Evolutionary conservation across 92 coral and sea anemone genomes (phyloP).

Genomic region (Zoanthus sansibaricus): DNA sequence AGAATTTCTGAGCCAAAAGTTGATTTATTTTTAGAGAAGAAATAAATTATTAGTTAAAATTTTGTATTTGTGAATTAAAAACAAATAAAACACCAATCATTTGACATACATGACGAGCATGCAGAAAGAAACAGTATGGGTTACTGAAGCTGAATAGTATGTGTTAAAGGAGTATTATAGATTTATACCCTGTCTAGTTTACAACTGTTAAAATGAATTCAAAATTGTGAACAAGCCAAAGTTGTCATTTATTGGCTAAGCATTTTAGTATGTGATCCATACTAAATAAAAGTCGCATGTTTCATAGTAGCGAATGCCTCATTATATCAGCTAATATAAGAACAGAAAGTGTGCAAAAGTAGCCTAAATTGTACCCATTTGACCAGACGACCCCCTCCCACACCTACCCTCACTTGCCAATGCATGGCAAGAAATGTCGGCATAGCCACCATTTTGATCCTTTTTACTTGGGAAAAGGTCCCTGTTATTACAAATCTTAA

Average conservation of each 20-base stretch:
- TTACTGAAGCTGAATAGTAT: slow-evolving; percentile 44
- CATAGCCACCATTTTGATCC: too few relatives aligned
- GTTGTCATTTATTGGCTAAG: slow-evolving; percentile 26
- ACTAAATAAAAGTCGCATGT: slow-evolving; percentile 43
- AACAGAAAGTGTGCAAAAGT: slow-evolving; percentile 45
- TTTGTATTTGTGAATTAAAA: slow-evolving; percentile 17
- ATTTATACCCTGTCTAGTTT: too few relatives aligned
- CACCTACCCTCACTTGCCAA: too few relatives aligned
- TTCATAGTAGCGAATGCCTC: slow-evolving; percentile 43
- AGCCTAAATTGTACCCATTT: slow-evolving; percentile 49
- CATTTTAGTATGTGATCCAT: slow-evolving; percentile 12
- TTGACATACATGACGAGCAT: slow-evolving; percentile 10
- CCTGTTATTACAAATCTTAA: too few relatives aligned
- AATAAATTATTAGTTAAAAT: not conserved
- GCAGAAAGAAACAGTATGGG: not conserved
- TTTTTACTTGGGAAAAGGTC: too few relatives aligned
- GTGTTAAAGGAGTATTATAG: too few relatives aligned
- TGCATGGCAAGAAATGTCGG: too few relatives aligned
- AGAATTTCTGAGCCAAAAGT: slow-evolving; percentile 37
- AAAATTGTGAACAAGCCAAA: slow-evolving; percentile 21
- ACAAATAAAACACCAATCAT: slow-evolving; percentile 27
- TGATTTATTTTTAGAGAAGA: slow-evolving; percentile 19
- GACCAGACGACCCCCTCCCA: slow-evolving; percentile 10
- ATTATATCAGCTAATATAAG: slow-evolving; percentile 21
- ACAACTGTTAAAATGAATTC: too few relatives aligned